Conservation (phyloP, 2,113 vertebrate species). For the Mystacornis crossleyi region DNA sequence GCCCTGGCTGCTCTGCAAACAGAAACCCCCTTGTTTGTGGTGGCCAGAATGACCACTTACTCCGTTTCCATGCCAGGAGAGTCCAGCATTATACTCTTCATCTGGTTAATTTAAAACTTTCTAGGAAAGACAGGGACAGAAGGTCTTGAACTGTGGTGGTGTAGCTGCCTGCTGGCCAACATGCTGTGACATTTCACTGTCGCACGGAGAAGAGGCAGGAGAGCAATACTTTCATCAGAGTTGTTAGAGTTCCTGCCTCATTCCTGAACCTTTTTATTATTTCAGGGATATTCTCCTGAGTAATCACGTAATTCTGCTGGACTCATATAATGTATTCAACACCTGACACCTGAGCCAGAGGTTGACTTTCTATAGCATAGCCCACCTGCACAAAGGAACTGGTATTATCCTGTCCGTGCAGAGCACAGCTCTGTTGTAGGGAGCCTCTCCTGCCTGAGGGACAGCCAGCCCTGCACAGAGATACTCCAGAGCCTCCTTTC, state of each 20-base stretch:
- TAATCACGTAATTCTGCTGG: neutral
- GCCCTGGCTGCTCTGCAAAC: neutral
- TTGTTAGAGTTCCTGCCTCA: neutral
- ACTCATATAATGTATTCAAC: neutral
- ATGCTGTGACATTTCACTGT: neutral
- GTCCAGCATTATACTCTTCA: neutral
- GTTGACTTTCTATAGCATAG: neutral
- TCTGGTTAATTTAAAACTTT: neutral
- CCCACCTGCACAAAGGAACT: neutral
- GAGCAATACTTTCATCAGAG: neutral
- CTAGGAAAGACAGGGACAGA: neutral
- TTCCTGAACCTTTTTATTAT: neutral
- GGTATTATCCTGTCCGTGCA: neutral
- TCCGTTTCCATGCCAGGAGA: neutral
- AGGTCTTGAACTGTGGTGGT: neutral
- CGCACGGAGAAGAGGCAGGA: neutral
- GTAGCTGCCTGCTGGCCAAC: neutral
- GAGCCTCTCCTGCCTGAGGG: neutral
- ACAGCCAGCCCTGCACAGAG: neutral
- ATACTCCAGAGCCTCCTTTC: neutral
- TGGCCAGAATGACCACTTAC: neutral
- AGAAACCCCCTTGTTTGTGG: neutral
- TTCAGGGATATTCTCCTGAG: neutral
- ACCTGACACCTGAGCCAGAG: neutral
- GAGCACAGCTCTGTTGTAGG: neutral